A percentile compares a stretch with the other conserved stretches of the same genome.
phyloP scores from a whole-genome alignment of 2,888 invertebrate species.

The Timema podura region DNA sequence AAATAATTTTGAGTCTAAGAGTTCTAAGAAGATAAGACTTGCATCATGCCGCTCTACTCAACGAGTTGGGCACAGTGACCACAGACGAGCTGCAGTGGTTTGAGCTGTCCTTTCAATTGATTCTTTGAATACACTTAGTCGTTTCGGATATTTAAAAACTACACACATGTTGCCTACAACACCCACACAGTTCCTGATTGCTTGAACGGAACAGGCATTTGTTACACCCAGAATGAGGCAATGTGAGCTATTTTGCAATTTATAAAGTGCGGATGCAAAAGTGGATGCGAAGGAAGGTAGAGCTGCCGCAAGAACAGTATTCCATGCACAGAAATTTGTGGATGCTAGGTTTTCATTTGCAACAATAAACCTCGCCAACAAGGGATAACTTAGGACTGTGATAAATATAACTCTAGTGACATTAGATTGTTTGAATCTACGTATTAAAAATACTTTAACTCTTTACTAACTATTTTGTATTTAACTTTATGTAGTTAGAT shows the following conservation, averaged over 20 bases:
- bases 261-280: not conserved
- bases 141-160: too few species aligned
- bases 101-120: too few species aligned
- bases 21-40: too few species aligned
- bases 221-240: not conserved
- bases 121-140: too few species aligned
- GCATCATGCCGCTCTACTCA: too few species aligned
- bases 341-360: not conserved
- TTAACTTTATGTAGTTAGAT: not conserved
- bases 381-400: not conserved
- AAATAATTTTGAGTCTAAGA: too few species aligned
- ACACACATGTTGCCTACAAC: too few species aligned
- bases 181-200: not conserved
- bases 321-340: not conserved
- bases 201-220: not conserved
- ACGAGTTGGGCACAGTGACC: too few species aligned
- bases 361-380: not conserved
- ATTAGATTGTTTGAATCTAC: too few species aligned
- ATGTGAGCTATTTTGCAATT: not conserved
- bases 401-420: not conserved
- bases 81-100: too few species aligned
- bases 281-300: not conserved
- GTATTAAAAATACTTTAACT: not conserved
- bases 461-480: not conserved
- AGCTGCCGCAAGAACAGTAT: not conserved